These are phyloP conservation scores for Dromococcyx pavoninus DNA, from an alignment of 2,797 vertebrate genomes.

Conservation along the genomic window DNA sequence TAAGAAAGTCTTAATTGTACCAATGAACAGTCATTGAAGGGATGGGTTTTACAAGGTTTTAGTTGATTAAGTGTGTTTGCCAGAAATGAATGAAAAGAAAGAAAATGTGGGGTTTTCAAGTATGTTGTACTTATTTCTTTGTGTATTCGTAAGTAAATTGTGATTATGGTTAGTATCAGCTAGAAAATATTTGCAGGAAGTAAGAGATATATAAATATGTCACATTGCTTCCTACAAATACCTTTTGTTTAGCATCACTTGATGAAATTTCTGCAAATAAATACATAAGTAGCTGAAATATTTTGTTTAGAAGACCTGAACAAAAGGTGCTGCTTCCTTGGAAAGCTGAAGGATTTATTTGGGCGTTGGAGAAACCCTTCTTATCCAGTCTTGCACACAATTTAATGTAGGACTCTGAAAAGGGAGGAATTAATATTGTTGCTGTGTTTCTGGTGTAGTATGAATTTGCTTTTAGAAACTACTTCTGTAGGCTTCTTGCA, in stretches of 20 bases:
- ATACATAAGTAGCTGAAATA: background rate
- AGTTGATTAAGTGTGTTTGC: background rate
- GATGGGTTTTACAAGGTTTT: background rate
- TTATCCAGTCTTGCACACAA: background rate
- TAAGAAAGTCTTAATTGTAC: background rate
- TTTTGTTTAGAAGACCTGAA: background rate
- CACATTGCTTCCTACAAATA: background rate
- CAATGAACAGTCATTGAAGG: rapidly evolving
- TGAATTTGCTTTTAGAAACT: background rate
- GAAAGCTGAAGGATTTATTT: background rate
- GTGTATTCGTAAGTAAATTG: background rate
- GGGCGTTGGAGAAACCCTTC: background rate
- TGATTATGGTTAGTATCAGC: background rate
- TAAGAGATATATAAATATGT: background rate
- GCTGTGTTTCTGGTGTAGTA: background rate
- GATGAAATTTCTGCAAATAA: background rate
- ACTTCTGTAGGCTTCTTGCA: background rate
- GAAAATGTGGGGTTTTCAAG: rapidly evolving
- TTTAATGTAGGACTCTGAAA: background rate
- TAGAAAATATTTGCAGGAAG: background rate
- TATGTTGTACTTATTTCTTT: background rate
- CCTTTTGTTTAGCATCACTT: background rate
- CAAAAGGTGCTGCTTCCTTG: background rate
- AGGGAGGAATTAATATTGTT: background rate
- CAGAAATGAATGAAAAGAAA: background rate